Percentiles rank a stretch among this genome's conserved stretches.
These are phyloP conservation scores for Steinernema scapterisci DNA, from an alignment of 2,888 invertebrate species.

Conservation along the genomic window DNA sequence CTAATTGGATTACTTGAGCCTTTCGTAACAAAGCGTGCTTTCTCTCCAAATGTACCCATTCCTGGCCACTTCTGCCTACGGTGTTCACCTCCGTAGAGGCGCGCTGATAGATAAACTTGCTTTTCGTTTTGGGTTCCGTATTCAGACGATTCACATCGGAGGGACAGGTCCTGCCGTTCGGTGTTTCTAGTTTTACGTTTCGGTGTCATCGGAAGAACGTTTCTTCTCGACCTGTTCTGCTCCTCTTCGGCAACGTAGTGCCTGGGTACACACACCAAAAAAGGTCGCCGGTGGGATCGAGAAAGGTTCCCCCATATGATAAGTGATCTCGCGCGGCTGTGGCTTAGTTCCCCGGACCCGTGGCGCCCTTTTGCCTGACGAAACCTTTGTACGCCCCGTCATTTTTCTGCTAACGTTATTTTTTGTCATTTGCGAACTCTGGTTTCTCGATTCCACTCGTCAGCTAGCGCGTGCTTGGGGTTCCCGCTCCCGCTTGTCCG, in stretches of 20 bases:
- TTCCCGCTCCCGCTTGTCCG: not conserved
- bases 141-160: not conserved
- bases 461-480: not conserved
- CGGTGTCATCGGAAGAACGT: not conserved
- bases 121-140: not conserved
- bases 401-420: too few species aligned
- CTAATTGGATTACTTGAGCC: not conserved
- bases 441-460: not conserved
- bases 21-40: not conserved
- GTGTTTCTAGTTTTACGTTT: constrained; percentile 24
- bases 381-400: too few species aligned
- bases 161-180: not conserved
- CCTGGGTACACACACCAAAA: not conserved
- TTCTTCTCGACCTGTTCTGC: not conserved
- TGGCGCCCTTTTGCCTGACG: too few species aligned
- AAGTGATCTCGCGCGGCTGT: not conserved
- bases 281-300: not conserved
- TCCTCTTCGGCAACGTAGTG: not conserved
- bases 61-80: too few species aligned
- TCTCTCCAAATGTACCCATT: not conserved
- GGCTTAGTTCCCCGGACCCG: too few species aligned
- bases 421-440: not conserved
- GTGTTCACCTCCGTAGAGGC: not conserved
- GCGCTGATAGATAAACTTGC: constrained; percentile 6
- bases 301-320: not conserved